These are phyloP conservation scores for Zaprionus camerounensis DNA, from an alignment of 1,140 invertebrate species.

Conservation along the genomic window DNA sequence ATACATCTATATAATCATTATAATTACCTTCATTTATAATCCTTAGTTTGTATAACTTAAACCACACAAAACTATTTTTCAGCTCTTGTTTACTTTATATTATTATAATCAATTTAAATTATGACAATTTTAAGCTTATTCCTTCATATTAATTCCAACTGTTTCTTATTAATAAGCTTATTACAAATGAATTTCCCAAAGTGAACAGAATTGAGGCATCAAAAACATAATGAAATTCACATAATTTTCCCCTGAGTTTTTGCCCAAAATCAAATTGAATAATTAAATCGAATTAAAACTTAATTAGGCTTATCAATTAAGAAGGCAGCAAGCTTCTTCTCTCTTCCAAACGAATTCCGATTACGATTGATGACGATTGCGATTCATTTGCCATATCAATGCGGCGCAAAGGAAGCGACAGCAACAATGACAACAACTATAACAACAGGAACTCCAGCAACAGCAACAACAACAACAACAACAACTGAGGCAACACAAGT, in stretches of 20 bases:
- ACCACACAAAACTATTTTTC: no score
- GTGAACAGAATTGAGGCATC: neutral
- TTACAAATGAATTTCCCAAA: neutral
- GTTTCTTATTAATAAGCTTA: no score
- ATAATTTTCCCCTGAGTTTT: neutral
- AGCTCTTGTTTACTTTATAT: no score
- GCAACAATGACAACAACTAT: slow-evolving; percentile 9
- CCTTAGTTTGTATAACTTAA: no score
- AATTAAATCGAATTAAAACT: slow-evolving; percentile 27
- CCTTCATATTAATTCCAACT: no score
- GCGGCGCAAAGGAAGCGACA: slow-evolving; percentile 50
- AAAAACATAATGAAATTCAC: neutral
- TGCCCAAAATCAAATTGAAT: slow-evolving; percentile 12
- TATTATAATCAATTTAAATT: no score
- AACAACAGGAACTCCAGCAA: slow-evolving; percentile 30
- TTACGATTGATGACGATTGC: slow-evolving; percentile 25
- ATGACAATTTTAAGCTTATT: no score
- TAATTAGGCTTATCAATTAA: slow-evolving; percentile 56
- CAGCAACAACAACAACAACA: slow-evolving; percentile 20
- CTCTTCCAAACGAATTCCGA: slow-evolving; percentile 40
- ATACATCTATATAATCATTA: no score
- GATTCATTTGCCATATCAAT: slow-evolving; percentile 60
- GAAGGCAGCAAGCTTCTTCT: slow-evolving; percentile 41
- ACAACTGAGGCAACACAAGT: slow-evolving; percentile 10
- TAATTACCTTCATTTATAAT: no score